Conservation (phyloP, 2,888 invertebrate genomes). For the Eudemis profundana region DNA sequence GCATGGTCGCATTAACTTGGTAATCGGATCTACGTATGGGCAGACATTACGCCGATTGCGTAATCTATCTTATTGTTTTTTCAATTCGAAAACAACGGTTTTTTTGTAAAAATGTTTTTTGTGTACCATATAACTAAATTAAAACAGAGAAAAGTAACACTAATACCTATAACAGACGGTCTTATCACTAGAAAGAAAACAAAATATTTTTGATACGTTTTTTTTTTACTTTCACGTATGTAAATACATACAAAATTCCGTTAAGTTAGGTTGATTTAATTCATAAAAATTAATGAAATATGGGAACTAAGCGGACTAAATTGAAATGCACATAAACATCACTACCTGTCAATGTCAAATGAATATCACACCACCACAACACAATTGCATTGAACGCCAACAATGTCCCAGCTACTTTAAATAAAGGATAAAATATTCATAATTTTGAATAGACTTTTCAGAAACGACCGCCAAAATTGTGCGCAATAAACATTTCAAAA, state of each 20-base stretch:
- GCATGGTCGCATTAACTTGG: slow-evolving; percentile 14
- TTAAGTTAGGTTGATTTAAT: too few relatives aligned
- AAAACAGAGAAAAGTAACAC: too few relatives aligned
- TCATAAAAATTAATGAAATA: too few relatives aligned
- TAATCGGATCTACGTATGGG: slow-evolving; percentile 2
- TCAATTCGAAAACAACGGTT: neutral
- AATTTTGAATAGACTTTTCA: slow-evolving; percentile 61
- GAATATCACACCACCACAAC: slow-evolving; percentile 15
- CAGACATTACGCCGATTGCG: slow-evolving; percentile 23
- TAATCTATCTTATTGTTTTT: slow-evolving; percentile 13
- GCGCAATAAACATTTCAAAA: slow-evolving; percentile 70
- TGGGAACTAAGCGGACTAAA: too few relatives aligned
- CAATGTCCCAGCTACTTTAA: slow-evolving; percentile 67
- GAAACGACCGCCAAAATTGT: slow-evolving; percentile 73
- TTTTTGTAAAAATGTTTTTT: too few relatives aligned
- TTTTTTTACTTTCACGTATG: too few relatives aligned
- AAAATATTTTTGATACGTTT: too few relatives aligned
- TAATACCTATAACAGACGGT: too few relatives aligned
- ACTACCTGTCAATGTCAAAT: neutral
- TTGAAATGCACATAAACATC: neutral
- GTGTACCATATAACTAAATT: too few relatives aligned
- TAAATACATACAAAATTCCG: too few relatives aligned
- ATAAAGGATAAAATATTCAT: slow-evolving; percentile 64
- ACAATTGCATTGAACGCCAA: slow-evolving; percentile 30
- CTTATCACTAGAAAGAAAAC: too few relatives aligned